These are phyloP conservation scores for Hylaeus volcanicus DNA, from an alignment of 1,140 invertebrate species.

Conservation along the genomic window DNA sequence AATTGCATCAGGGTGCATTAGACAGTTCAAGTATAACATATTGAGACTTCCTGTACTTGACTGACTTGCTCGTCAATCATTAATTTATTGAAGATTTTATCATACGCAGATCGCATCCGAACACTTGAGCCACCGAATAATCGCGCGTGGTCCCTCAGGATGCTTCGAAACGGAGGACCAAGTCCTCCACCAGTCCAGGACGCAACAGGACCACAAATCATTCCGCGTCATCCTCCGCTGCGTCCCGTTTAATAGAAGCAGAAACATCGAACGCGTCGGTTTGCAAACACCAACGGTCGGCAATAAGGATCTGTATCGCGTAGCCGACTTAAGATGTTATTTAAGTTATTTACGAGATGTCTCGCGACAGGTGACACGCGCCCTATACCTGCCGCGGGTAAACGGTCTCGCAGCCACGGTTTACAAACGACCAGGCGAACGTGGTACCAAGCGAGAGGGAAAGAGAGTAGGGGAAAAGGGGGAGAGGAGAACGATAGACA, in stretches of 20 bases:
- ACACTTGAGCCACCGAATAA: too few relatives aligned
- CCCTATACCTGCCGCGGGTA: constrained; percentile 60
- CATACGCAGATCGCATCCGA: too few relatives aligned
- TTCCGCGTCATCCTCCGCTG: background rate
- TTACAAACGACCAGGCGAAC: constrained; percentile 45
- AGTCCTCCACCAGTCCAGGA: too few relatives aligned
- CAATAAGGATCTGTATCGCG: constrained; percentile 41
- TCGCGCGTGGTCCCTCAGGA: background rate
- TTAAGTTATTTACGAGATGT: constrained; percentile 71
- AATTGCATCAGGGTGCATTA: too few relatives aligned
- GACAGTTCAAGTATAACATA: too few relatives aligned
- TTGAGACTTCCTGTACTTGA: too few relatives aligned
- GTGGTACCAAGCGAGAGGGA: background rate
- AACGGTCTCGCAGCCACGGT: constrained; percentile 56
- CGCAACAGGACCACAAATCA: background rate
- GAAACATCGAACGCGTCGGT: constrained; percentile 19
- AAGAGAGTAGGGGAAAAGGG: background rate
- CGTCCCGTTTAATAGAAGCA: background rate
- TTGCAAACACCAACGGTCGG: background rate
- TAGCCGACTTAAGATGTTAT: constrained; percentile 68
- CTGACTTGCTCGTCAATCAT: too few relatives aligned
- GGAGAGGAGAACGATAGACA: constrained; percentile 41
- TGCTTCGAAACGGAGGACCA: background rate
- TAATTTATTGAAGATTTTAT: too few relatives aligned
- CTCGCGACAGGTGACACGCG: constrained; percentile 70